Percentiles rank a stretch among this genome's conserved stretches.
phyloP scores from a whole-genome alignment of 2,888 invertebrate genomes.

The Tenodera sinensis region DNA sequence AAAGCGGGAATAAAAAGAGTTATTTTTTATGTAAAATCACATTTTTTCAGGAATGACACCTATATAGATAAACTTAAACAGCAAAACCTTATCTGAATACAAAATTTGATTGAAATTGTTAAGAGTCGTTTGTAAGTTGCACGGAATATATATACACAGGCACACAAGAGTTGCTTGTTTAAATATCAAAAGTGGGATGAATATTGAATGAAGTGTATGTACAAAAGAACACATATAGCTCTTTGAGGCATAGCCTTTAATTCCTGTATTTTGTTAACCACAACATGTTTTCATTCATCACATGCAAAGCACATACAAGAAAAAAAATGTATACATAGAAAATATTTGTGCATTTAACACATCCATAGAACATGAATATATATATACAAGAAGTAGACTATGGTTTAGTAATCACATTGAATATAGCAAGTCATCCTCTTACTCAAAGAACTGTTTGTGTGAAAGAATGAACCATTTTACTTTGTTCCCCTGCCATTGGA shows the following conservation, averaged over 20 bases:
- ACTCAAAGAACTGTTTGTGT: not conserved
- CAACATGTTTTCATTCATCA: not conserved
- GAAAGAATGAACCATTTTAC: not conserved
- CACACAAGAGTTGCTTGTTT: too few species aligned
- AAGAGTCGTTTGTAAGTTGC: too few species aligned
- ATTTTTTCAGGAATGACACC: too few species aligned
- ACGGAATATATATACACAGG: too few species aligned
- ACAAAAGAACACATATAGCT: not conserved
- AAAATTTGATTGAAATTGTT: too few species aligned
- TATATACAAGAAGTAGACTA: not conserved
- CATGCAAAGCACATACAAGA: not conserved
- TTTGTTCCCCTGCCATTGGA: not conserved
- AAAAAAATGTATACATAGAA: constrained; percentile 6
- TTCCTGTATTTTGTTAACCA: not conserved
- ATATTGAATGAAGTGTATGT: too few species aligned
- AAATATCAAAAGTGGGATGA: too few species aligned
- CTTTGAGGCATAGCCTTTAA: not conserved
- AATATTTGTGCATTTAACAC: constrained; percentile 3
- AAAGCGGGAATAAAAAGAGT: too few species aligned
- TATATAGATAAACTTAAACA: too few species aligned
- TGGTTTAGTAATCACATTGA: not conserved
- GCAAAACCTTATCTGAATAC: too few species aligned
- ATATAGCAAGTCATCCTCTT: not conserved
- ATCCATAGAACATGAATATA: not conserved
- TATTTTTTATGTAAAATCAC: too few species aligned